phyloP scores from a whole-genome alignment of 2,797 vertebrate species.

The Gallinago nigripennis region DNA sequence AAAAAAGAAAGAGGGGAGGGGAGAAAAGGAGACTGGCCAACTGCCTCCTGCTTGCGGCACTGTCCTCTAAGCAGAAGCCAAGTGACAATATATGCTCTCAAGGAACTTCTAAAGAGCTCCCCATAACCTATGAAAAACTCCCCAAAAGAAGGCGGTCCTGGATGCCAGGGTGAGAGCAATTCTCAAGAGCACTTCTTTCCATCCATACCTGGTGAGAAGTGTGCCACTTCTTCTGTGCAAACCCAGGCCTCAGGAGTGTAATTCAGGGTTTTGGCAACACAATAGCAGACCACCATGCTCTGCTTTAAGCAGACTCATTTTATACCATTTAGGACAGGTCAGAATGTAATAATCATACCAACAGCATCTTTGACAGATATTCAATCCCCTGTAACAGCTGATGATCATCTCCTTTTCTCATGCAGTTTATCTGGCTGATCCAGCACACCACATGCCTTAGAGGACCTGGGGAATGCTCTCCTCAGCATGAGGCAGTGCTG shows the following conservation, averaged over 20 bases:
- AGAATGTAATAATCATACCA: neutral
- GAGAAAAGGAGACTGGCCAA: neutral
- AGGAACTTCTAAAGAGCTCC: neutral
- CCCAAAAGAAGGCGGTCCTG: neutral
- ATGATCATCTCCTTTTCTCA: neutral
- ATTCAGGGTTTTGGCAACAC: neutral
- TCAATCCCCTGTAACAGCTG: neutral
- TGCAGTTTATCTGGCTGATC: neutral
- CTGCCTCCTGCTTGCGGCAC: neutral
- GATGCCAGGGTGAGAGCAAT: neutral
- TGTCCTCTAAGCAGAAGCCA: neutral
- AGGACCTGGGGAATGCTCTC: neutral
- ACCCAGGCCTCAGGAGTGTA: neutral
- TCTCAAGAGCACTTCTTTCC: neutral
- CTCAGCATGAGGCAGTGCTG: neutral
- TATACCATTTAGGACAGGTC: neutral
- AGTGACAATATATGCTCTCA: neutral
- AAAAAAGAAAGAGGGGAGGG: neutral
- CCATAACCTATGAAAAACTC: neutral
- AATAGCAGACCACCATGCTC: neutral
- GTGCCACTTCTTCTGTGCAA: neutral
- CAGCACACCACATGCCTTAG: neutral
- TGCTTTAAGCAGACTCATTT: neutral
- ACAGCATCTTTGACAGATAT: neutral
- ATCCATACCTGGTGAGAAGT: neutral